Conservation (phyloP, 1,140 invertebrate species). For the Brachionus paranguensis region DNA sequence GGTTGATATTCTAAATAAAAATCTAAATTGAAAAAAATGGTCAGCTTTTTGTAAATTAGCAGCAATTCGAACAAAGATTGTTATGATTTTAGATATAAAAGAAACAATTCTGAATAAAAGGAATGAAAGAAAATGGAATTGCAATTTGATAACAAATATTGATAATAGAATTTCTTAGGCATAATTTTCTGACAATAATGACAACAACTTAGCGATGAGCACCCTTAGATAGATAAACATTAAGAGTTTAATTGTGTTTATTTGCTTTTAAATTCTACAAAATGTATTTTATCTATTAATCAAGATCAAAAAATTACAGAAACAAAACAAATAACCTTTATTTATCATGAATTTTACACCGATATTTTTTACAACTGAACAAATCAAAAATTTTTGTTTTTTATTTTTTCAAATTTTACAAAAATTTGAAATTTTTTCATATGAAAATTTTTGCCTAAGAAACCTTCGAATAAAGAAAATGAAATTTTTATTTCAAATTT, state of each 20-base stretch:
- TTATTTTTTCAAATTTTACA: not conserved
- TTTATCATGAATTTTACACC: not conserved
- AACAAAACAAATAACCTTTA: not conserved
- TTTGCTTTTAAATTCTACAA: not conserved
- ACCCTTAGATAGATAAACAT: conserved; percentile 4
- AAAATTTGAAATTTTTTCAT: not conserved
- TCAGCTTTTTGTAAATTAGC: not conserved
- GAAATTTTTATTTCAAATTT: not conserved
- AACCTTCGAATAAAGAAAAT: not conserved
- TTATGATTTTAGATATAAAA: not conserved
- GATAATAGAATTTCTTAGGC: conserved; percentile 10
- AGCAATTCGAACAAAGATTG: not conserved
- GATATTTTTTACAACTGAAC: not conserved
- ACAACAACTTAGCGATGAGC: not conserved
- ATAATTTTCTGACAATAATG: conserved; percentile 25
- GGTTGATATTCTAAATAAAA: not conserved
- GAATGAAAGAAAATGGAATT: not conserved
- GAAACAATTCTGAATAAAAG: not conserved
- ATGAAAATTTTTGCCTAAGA: not conserved
- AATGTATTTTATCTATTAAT: not conserved
- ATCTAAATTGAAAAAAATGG: conserved; percentile 3
- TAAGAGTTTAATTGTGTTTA: not conserved
- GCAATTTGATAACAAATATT: conserved; percentile 4
- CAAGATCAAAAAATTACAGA: not conserved
- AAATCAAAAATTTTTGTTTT: not conserved